Base-by-base conservation (phyloP, 2,113 vertebrate species). In the Heptranchias perlo region DNA sequence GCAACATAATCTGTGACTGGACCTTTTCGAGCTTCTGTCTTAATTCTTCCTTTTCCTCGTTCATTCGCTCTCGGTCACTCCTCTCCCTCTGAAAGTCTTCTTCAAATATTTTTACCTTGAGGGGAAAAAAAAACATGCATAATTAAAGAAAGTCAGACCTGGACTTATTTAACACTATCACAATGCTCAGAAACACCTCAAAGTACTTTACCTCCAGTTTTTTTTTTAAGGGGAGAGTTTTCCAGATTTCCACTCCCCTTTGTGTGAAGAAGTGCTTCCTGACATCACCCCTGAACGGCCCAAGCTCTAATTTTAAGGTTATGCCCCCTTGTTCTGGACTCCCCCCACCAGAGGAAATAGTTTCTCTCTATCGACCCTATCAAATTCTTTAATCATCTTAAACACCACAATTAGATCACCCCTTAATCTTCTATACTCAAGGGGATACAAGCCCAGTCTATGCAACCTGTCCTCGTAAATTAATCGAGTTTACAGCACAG, bases 41-140 rank as follows among this genome's bases (percentile, higher is more conserved):
- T 96, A 99, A 97, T 96, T 99, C 99, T 86, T 99, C 99, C 96
- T 99, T 99, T 96, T 99, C 99, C 96, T 99, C 99, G 0, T 99
- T 99, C 99, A 99, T 99, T 61, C 99, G 98, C 96, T 99, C 99
- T 49, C 99, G 97, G 97, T 99, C 99, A 0, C 99, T 99, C 93
- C 99, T 97, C 96, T 99, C 99, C 97, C 98, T 98, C 96, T 99
- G 98, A 97, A 99, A 99, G 96, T 99, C 99, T 96, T 99, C 99
- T 96, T 99, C 99, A 0, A 99, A 99, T 97, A 99, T 99, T 96
- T 99, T 99, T 73, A 99, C 99, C 99, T 99, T 96, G 8, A 14
- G 3, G 39, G 39, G 0, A 73, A 44, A 3, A 44, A 44, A 82
- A 14, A 2, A 18, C 76, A 44, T 44, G n/a, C 16, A 14, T 82